These are phyloP conservation scores for Polypedilum vanderplanki DNA, from an alignment of 1,140 invertebrate species.

Conservation along the genomic window DNA sequence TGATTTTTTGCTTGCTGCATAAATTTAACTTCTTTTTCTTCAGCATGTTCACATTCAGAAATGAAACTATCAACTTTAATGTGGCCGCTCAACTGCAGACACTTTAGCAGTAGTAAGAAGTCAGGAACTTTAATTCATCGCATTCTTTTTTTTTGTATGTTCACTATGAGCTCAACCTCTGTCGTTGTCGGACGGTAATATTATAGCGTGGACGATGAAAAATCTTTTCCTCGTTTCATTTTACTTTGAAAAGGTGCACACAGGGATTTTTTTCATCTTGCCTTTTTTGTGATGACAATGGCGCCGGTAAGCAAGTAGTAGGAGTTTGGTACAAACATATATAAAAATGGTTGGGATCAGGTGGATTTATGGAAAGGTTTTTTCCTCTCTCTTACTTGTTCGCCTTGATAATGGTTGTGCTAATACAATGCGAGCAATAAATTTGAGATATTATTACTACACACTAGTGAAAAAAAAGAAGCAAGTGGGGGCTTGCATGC, in stretches of 20 bases:
- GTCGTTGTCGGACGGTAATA: too few relatives aligned
- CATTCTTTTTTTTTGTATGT: neutral
- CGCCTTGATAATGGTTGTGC: conserved; percentile 10
- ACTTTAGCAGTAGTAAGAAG: neutral
- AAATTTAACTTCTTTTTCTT: too few relatives aligned
- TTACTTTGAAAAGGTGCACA: neutral
- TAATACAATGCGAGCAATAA: conserved; percentile 18
- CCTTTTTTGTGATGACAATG: conserved; percentile 4
- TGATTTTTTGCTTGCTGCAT: neutral
- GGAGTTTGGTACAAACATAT: too few relatives aligned
- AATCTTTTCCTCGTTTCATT: too few relatives aligned
- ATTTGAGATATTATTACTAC: conserved; percentile 19
- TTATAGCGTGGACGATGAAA: too few relatives aligned
- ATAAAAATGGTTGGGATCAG: neutral
- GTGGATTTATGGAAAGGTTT: conserved; percentile 17
- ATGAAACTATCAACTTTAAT: neutral
- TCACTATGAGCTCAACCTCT: too few relatives aligned
- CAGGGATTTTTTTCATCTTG: neutral
- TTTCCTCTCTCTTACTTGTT: neutral
- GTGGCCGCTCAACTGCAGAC: neutral
- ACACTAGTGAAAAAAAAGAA: neutral
- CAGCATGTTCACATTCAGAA: neutral
- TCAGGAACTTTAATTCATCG: neutral
- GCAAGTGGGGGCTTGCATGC: neutral
- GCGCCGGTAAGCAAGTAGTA: too few relatives aligned